Base-by-base conservation (phyloP, 2,113 vertebrate genomes). In the Vulpes vulpes region DNA sequence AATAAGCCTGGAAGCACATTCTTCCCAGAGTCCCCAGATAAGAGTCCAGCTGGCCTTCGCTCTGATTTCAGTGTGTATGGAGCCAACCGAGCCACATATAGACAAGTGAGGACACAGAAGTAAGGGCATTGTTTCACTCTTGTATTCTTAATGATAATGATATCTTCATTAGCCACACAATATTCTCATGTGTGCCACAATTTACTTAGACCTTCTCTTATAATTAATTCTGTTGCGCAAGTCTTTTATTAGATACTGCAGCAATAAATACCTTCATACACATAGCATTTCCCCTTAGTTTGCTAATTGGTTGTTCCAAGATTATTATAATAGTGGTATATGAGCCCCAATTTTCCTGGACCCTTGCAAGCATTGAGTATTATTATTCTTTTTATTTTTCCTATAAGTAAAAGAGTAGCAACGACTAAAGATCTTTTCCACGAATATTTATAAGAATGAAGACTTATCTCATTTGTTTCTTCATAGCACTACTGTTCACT, bases 391-490 rank as follows among this genome's bases (percentile, higher is more conserved):
- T 87, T 76, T 12, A 71, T 30, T 88, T 94, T 60, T 62, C 0
- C 38, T 94, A 64, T 60, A 69, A 91, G n/a, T 57, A 89, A 95
- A 92, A 49, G 1, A 8, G 5, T 12, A 94, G 27, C 53, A 93
- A 53, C 23, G 64, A 83, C 88, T 93, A 82, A 49, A 83, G 80
- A 51, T 91, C 62, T 92, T 92, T 90, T 67, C 55, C 20, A 60
- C 25, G 67, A 94, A 55, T 83, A 84, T 43, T 67, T 90, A 51
- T 3, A 82, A 79, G 60, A 89, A 78, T 53, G 59, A 93, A 49
- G 3, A 71, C 78, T 91, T 91, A 57, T 96, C 25, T 20, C 22
- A 27, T 90, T 38, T 96, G 12, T 71, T 91, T 96, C 49, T 67
- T 94, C 53, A 51, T 6, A 81, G 59, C 19, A 95, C 94, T 94